These are phyloP conservation scores for Melanotaenia boesemani DNA, from an alignment of 2,797 vertebrate genomes.

Conservation along the genomic window DNA sequence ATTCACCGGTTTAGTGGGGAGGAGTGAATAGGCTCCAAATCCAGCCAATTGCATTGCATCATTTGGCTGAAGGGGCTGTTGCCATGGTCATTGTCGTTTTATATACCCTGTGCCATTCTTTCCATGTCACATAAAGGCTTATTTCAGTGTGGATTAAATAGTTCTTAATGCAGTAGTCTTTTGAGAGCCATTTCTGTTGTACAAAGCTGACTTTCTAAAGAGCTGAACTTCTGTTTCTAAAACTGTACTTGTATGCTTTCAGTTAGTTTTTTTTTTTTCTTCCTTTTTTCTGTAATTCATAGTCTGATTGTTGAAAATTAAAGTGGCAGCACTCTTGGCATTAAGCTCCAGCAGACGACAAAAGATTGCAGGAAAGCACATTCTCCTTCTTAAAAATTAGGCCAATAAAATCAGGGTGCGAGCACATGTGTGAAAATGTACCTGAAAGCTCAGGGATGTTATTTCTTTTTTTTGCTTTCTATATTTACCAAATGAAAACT, in stretches of 20 bases:
- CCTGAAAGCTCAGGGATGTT: background rate
- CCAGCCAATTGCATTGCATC: constrained; percentile 30
- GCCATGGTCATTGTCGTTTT: constrained; percentile 56
- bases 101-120: constrained; percentile 37
- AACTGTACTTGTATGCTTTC: background rate
- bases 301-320: constrained; percentile 11
- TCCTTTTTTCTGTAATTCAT: background rate
- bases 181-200: constrained; percentile 6
- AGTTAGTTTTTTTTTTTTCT: background rate
- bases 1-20: constrained; percentile 41
- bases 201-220: constrained; percentile 4
- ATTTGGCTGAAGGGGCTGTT: constrained; percentile 31
- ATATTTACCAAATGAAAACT: background rate
- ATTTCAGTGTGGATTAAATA: constrained; percentile 19
- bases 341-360: constrained; percentile 9
- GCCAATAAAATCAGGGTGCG: background rate
- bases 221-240: constrained; percentile 7
- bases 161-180: background rate
- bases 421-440: background rate
- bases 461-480: background rate
- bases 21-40: constrained; percentile 45
- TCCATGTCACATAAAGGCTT: constrained; percentile 37
- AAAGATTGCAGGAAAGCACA: constrained; percentile 12
- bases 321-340: background rate
- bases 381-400: constrained; percentile 20